Evolutionary conservation across 2,888 invertebrate species (phyloP).

Genomic region (Rapana venosa): DNA sequence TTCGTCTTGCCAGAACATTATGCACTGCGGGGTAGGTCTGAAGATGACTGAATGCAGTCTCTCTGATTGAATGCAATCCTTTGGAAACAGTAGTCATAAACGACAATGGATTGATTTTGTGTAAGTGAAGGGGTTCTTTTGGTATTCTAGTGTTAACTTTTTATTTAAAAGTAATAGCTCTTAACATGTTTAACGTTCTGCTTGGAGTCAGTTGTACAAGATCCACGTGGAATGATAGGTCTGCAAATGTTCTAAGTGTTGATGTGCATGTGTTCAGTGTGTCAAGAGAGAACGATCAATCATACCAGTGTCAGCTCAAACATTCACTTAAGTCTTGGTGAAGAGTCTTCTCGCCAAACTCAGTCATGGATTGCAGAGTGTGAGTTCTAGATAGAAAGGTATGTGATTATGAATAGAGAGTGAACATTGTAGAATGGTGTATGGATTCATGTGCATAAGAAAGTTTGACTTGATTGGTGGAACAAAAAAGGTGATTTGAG

Average conservation of each 20-base stretch:
- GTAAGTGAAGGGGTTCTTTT: not conserved
- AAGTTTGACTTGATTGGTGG: not conserved
- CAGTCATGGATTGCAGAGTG: not conserved
- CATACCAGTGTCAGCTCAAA: not conserved
- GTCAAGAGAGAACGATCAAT: too few species aligned
- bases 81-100: too few species aligned
- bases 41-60: not conserved
- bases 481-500: not conserved
- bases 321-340: not conserved
- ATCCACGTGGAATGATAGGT: not conserved
- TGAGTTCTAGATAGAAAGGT: not conserved
- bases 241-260: not conserved
- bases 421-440: not conserved
- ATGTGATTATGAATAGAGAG: not conserved
- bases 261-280: not conserved
- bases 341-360: not conserved
- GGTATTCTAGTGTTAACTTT: too few species aligned
- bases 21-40: not conserved
- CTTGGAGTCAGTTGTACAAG: not conserved
- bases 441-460: not conserved
- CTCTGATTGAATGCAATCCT: not conserved
- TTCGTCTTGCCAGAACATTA: constrained; percentile 23
- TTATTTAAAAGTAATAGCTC: too few species aligned
- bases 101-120: not conserved
- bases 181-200: not conserved